These are phyloP conservation scores for Benthosema pterotum DNA, from an alignment of 2,797 vertebrate species.

Conservation along the genomic window DNA sequence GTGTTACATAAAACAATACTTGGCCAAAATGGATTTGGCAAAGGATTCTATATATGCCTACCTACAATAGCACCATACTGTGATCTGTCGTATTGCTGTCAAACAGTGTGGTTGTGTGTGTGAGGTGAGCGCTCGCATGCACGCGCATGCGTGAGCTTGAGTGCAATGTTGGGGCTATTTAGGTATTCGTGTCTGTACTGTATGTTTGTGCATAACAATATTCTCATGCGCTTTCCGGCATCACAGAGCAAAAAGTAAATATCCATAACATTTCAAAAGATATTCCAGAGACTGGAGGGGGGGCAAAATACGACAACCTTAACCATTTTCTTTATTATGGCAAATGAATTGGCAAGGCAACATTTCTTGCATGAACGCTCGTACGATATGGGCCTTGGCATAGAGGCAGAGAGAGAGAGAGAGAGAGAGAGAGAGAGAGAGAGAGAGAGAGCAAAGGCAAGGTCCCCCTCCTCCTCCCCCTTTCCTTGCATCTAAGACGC, in stretches of 20 bases:
- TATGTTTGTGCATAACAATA: conserved; percentile 69
- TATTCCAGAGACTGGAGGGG: conserved; percentile 50
- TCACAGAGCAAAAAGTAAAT: conserved; percentile 60
- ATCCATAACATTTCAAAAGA: conserved; percentile 66
- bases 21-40: conserved; percentile 42
- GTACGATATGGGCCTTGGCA: conserved; percentile 88
- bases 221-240: conserved; percentile 53
- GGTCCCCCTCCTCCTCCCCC: conserved; percentile 31
- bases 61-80: conserved; percentile 30
- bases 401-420: conserved; percentile 78
- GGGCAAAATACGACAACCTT: conserved; percentile 62
- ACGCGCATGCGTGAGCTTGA: conserved; percentile 13
- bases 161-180: conserved; percentile 42
- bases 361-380: conserved; percentile 95
- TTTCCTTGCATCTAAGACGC: conserved; percentile 87
- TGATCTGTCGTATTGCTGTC: conserved; percentile 59
- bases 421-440: conserved; percentile 80
- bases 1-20: conserved; percentile 41
- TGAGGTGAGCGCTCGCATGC: too few species aligned
- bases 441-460: conserved; percentile 84
- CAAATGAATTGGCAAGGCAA: conserved; percentile 87
- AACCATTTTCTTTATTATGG: conserved; percentile 76
- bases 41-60: conserved; percentile 59
- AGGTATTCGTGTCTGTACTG: conserved; percentile 56
- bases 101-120: conserved; percentile 26